Evolutionary conservation across 2,888 invertebrate species (phyloP), one percentile per base, ranked within the genome.

Genomic region (Isotomurus palustris): DNA sequence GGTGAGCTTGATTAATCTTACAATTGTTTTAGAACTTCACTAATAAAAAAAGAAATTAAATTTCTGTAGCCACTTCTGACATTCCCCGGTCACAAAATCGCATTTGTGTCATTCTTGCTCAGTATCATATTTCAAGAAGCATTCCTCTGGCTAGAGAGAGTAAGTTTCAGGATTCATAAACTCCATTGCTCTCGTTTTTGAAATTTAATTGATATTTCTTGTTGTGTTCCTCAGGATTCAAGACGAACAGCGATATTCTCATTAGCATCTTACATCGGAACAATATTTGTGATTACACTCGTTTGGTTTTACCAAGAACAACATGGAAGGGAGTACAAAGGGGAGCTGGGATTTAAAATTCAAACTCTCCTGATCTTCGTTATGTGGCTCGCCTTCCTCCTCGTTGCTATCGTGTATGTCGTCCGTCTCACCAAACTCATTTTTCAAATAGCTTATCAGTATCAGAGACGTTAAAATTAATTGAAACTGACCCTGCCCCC

Each of bases 291-390:
- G n/a, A 22, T 50, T 25, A 50, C 38, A 38, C n/a, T 50, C 14
- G 50, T 50, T 6, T 50, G 50, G 50, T 50, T 50, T 24, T 50
- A 50, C 40, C 50, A 50, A 38, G 50, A 50, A 22, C 50, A 50
- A 25, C 50, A 50, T 22, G 50, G 50, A 5, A 14, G 40, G 24
- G 50, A 29, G 8, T 50, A 50, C 27, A 38, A 29, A 3, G 50
- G 50, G 50, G 50, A 47, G 28, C 3, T 24, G 29, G 17, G 47
- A 10, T 22, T 47, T 24, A 50, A 50, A 24, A 35, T 50, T n/a
- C 38, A 27, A 5, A 40, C 35, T 2, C 24, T 50, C 2, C 27
- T 50, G 19, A n/a, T 50, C 6, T 50, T 50, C 25, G 29, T 50
- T 40, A 22, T 50, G 3, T 50, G 50, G 50, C 24, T 50, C 4